These are phyloP conservation scores for Acridotheres tristis DNA, from an alignment of 2,797 vertebrate species.

Conservation along the genomic window DNA sequence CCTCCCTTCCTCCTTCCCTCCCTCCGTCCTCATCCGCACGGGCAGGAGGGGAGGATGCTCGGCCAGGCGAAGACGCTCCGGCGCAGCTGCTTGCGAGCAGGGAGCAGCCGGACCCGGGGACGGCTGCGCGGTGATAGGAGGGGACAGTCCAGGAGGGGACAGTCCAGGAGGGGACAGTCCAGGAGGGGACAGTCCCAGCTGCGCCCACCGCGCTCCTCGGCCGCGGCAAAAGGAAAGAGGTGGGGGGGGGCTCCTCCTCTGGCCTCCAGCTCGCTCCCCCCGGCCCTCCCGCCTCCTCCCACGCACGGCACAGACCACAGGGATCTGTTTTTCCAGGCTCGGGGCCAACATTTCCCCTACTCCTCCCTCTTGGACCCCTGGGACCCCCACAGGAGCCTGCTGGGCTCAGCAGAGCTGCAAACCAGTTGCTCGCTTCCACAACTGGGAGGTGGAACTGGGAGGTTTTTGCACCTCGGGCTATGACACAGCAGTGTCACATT, in stretches of 20 bases:
- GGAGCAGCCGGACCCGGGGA: background rate
- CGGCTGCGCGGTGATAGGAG: background rate
- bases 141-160: background rate
- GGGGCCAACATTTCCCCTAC: background rate
- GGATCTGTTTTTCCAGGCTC: background rate
- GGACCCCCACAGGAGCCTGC: background rate
- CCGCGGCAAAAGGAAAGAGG: background rate
- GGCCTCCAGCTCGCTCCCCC: background rate
- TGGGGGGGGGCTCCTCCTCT: constrained; percentile 35
- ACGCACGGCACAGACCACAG: background rate
- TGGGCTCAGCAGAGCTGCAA: background rate
- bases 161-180: background rate
- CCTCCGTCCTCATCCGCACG: background rate
- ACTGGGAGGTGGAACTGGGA: background rate
- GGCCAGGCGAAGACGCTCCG: background rate
- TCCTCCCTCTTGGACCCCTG: background rate
- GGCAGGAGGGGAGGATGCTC: constrained; percentile 23
- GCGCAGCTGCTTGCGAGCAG: background rate
- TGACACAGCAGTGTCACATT: background rate
- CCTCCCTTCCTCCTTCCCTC: background rate
- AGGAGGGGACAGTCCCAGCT: constrained; percentile 9
- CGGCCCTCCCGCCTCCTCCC: background rate
- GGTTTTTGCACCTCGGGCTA: background rate
- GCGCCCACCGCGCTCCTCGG: background rate
- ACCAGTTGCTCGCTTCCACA: background rate